Evolutionary conservation across 2,113 vertebrate species (phyloP), one percentile per base, ranked within the genome.

Genomic region (Mystacornis crossleyi): DNA sequence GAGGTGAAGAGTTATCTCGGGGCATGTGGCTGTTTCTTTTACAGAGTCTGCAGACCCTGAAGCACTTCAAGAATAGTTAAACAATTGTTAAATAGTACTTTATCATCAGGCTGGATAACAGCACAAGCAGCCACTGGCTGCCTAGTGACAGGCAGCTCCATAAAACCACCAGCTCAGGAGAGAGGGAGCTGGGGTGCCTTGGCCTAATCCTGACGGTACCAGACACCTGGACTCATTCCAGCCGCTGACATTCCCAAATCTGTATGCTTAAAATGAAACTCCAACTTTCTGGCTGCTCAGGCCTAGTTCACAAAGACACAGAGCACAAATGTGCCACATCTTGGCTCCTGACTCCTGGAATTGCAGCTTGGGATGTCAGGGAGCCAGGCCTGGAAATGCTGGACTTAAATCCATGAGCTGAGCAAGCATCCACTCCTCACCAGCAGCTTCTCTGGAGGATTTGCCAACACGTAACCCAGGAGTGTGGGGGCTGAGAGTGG

Each of bases 71-170:
- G 53, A 91, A 47, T 7, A 91, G 79, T 58, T 54, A 95, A 94
- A 90, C 88, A 90, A 38, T 31, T 70, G 75, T 83, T 89, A 93
- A 95, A 92, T 25, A 73, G 85, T 2, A 5, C 74, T 93, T 96
- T 85, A 75, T 95, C 93, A 91, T 93, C 48, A 50, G 66, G 62
- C 45, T 3, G 50, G 84, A 31, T 66, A 88, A 66, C 38, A 61
- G 50, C 5, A 9, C 38, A 47, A 74, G 88, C 89, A 65, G 89
- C 29, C 3, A 4, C 40, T 78, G 86, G 84, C 83, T 87, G 78
- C 58, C 53, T 23, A 8, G 61, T 70, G 87, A 75, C 81, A 50
- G 74, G 54, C 23, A 3, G 57, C 73, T 71, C 10, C 4, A 57
- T 64, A 74, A 95, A 92, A 43, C 29, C 62, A 53, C 18, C 62